phyloP scores from a whole-genome alignment of 2,888 invertebrate species.

The Plagodis dolabraria region DNA sequence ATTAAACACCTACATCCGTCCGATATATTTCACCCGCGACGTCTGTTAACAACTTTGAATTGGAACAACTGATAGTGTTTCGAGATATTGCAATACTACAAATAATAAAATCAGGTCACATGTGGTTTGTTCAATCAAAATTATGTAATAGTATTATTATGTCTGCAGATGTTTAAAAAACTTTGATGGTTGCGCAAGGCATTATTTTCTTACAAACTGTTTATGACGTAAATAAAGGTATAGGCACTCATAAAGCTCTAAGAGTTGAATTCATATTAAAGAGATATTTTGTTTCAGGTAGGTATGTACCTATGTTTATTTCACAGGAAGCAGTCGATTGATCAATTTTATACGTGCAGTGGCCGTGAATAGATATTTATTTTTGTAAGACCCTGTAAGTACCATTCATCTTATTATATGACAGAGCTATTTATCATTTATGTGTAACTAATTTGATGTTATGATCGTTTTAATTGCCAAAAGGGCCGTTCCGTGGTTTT shows the following conservation, averaged over 20 bases:
- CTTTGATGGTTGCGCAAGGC: slow-evolving; percentile 15
- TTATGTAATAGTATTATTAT: slow-evolving; percentile 50
- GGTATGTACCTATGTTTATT: slow-evolving; percentile 7
- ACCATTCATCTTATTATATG: slow-evolving; percentile 33
- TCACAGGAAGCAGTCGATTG: slow-evolving; percentile 31
- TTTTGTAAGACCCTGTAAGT: slow-evolving; percentile 27
- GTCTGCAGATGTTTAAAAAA: slow-evolving; percentile 33
- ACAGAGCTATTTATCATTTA: slow-evolving; percentile 29
- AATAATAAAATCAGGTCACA: slow-evolving; percentile 47
- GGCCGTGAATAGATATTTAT: slow-evolving; percentile 40
- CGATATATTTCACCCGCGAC: slow-evolving; percentile 52
- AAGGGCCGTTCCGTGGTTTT: slow-evolving; percentile 26
- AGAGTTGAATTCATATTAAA: slow-evolving; percentile 30
- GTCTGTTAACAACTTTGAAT: slow-evolving; percentile 49
- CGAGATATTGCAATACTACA: slow-evolving; percentile 48
- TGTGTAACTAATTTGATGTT: not conserved
- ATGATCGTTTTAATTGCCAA: slow-evolving; percentile 23
- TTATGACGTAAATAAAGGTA: slow-evolving; percentile 26
- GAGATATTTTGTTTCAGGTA: slow-evolving; percentile 19
- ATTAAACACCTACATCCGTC: slow-evolving; percentile 66
- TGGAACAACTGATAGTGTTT: slow-evolving; percentile 49
- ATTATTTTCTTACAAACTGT: slow-evolving; percentile 13
- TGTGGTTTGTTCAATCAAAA: slow-evolving; percentile 44
- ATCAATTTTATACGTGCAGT: slow-evolving; percentile 36
- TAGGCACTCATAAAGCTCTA: too few species aligned